Conservation (phyloP, 2,888 invertebrate genomes). For the Metalampra italica region DNA sequence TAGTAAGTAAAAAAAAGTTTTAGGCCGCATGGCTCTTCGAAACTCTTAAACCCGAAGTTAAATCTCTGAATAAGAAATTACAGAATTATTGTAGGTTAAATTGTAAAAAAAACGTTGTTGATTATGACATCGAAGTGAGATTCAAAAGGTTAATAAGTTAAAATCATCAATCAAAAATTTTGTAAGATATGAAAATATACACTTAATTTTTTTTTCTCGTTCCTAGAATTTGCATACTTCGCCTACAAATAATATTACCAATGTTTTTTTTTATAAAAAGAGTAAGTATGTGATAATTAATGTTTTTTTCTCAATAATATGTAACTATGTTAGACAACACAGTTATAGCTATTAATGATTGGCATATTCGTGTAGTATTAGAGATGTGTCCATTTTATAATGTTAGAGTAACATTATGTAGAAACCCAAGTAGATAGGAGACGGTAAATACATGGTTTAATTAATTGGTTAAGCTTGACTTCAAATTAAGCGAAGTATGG, state of each 20-base stretch:
- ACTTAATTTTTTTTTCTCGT: too few relatives aligned
- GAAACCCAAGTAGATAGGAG: slow-evolving; percentile 31
- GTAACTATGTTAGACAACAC: not conserved
- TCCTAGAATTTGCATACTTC: too few relatives aligned
- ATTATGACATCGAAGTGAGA: slow-evolving; percentile 59
- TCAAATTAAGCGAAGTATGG: not conserved
- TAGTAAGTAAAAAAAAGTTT: not conserved
- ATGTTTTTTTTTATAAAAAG: not conserved
- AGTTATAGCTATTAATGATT: slow-evolving; percentile 20
- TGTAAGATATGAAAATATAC: too few relatives aligned
- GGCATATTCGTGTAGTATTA: slow-evolving; percentile 33
- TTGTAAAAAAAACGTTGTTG: slow-evolving; percentile 33
- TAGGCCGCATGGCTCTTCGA: not conserved
- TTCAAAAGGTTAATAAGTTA: slow-evolving; percentile 9
- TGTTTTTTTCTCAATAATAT: not conserved
- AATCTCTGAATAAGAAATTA: slow-evolving; percentile 34
- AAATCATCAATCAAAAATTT: too few relatives aligned
- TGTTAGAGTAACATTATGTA: slow-evolving; percentile 27
- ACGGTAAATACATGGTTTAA: slow-evolving; percentile 10
- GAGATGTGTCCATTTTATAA: slow-evolving; percentile 44
- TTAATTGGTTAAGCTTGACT: not conserved
- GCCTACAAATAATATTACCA: too few relatives aligned
- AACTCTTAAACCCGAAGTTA: not conserved
- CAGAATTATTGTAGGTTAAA: slow-evolving; percentile 21
- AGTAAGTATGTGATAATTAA: not conserved